These are phyloP conservation scores for Daktulosphaira vitifoliae DNA, from an alignment of 1,140 invertebrate genomes.

Conservation along the genomic window DNA sequence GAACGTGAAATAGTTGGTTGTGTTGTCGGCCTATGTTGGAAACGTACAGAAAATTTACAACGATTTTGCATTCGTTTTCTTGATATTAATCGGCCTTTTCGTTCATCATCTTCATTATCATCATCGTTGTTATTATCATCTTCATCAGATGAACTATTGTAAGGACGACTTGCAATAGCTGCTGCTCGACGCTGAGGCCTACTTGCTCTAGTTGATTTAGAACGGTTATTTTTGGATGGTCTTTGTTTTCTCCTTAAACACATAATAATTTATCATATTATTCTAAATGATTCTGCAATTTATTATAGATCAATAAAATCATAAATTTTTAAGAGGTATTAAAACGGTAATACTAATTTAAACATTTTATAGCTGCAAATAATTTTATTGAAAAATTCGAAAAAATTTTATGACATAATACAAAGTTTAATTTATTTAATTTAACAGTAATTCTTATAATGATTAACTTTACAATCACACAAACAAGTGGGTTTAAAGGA, in stretches of 20 bases:
- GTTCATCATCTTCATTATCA: constrained; percentile 29
- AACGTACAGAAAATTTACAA: constrained; percentile 22
- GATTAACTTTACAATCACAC: too few species aligned
- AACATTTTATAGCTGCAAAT: too few species aligned
- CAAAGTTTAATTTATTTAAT: too few species aligned
- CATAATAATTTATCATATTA: neutral
- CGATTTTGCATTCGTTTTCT: constrained; percentile 27
- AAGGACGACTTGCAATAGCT: constrained; percentile 15
- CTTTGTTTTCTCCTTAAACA: constrained; percentile 14
- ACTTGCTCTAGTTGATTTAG: constrained; percentile 18
- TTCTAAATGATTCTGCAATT: neutral
- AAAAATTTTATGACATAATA: too few species aligned
- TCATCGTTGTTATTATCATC: constrained; percentile 31
- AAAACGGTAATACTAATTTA: too few species aligned
- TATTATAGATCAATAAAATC: too few species aligned
- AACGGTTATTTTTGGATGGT: constrained; percentile 2
- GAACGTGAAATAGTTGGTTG: constrained; percentile 11
- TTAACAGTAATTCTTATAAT: too few species aligned
- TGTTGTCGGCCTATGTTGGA: constrained; percentile 3
- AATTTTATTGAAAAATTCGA: too few species aligned
- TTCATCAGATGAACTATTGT: constrained; percentile 25
- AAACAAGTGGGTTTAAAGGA: too few species aligned
- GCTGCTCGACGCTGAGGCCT: constrained; percentile 15
- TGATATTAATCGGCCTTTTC: neutral
- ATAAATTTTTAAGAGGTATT: too few species aligned